Base-by-base conservation (phyloP, 2,113 vertebrate species). In the Trematocara nigrifrons region DNA sequence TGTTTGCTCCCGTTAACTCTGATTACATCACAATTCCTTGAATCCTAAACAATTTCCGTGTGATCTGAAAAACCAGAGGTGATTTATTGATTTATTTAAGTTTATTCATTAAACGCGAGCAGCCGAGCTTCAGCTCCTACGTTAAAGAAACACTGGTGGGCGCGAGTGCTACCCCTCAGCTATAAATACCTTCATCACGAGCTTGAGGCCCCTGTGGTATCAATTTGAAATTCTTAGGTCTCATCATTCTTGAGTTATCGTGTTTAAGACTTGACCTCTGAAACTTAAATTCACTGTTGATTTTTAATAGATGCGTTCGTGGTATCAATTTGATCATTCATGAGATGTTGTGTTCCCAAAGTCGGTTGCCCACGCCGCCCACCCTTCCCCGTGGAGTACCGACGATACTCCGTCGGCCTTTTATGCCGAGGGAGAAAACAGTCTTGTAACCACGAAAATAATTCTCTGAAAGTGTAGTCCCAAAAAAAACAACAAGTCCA, bases 121-220 rank as follows among this genome's bases (percentile, higher is more conserved):
- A 69, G n/a, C 11, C 1, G 11, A 71, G 38, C 35, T 40, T 66
- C 35, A 66, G 61, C 1, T 69, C 38, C 7, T 26, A 47, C 2
- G 7, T 2, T 45, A 47, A 4, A 71, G 9, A 45, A 47, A 13
- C 31, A 11, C 31, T 11, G 16, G 16, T 38, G 59, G 31, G 31
- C 0, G 6, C 2, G 16, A 35, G 31, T 11, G 31, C 2, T 64
- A n/a, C 59, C 6, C 4, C 10, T 64, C 59, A 64, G 31, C 9
- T 61, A 35, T 0, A 1, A 35, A 61, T 35, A 38, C 6, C 33
- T 64, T 11, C 1, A 38, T 7, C 59, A 0, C 3, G 2, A 64
- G 31, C 16, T 64, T 35, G 16, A 35, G 31, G 31, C 4, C 2
- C 3, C 31, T 16, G 10, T 2, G 2, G 16, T 6, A 64, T 64